Base-by-base conservation (phyloP, 2,888 invertebrate genomes). In the Pelosia muscerda region DNA sequence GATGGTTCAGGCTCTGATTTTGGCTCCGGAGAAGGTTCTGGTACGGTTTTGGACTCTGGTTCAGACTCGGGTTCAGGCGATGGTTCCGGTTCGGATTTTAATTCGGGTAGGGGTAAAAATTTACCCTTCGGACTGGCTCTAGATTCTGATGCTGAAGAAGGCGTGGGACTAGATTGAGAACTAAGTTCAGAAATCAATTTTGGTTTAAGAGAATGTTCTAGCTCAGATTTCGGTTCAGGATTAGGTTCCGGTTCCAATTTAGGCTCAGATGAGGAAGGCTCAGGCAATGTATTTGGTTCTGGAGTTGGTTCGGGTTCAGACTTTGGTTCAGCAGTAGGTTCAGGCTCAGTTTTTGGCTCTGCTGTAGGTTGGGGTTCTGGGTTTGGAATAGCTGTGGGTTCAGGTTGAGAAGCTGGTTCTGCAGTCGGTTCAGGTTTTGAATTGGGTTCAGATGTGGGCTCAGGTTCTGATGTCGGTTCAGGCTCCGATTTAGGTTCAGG, bases 231-330 rank as follows among this genome's bases (percentile, higher is more conserved):
- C 19, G 66, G 82, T 63, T 91, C 93, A 1, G 96, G 94, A 74
- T 95, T 92, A 59, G 91, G 91, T 75, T 90, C 84, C n/a, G 90
- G 83, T 77, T 90, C 92, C 2, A 88, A 91, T 76, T 90, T 89
- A 0, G 95, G 92, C 82, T 95, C 93, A 0, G 95, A 91, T 68
- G 92, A 89, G 0, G 92, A 89, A 0, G 95, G 91, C 75, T 95
- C 93, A 6, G 88, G 54, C 13, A 55, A 25, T 26, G 55, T 55
- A 4, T 49, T 25, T 81, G 81, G 72, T 58, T 78, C 72, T 0
- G 81, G 75, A 71, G 77, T 81, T 1, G 79, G 68, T 66, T 77
- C 75, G 1, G 79, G 71, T 66, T 73, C 74, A 23, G 81, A 76
- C 65, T 79, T 75, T 34, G 78, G 69, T 67, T 78, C 73, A 15